Conservation (phyloP, 2,888 invertebrate genomes). For the Agonopterix subpropinquella region DNA sequence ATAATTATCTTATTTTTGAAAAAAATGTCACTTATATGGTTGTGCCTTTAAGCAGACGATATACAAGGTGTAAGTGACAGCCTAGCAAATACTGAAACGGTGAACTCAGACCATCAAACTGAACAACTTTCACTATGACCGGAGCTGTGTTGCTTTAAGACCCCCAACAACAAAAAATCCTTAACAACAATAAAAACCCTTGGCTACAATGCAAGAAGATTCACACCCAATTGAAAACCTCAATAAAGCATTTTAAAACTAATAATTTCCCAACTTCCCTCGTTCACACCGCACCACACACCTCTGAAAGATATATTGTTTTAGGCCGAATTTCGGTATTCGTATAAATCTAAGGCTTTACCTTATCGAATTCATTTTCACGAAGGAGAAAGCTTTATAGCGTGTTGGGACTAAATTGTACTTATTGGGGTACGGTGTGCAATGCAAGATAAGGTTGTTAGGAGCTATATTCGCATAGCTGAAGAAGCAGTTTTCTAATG, state of each 20-base stretch:
- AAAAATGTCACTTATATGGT: too few relatives aligned
- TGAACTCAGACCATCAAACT: too few relatives aligned
- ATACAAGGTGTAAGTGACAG: too few relatives aligned
- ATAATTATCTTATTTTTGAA: too few relatives aligned
- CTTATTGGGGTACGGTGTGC: conserved; percentile 8
- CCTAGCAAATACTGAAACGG: too few relatives aligned
- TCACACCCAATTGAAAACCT: not conserved
- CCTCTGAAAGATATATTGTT: conserved; percentile 23
- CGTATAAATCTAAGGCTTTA: conserved; percentile 26
- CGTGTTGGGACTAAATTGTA: conserved; percentile 3
- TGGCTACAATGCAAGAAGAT: too few relatives aligned
- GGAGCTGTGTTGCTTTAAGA: too few relatives aligned
- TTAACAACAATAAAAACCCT: too few relatives aligned
- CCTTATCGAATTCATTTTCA: conserved; percentile 29
- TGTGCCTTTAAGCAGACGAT: too few relatives aligned
- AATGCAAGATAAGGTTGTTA: conserved; percentile 12
- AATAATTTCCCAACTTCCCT: not conserved
- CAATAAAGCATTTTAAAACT: not conserved
- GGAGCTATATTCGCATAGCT: not conserved
- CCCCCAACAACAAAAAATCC: too few relatives aligned
- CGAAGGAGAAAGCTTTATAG: conserved; percentile 5
- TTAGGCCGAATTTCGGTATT: conserved; percentile 12
- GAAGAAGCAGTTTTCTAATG: too few relatives aligned
- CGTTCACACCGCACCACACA: not conserved
- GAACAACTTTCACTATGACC: too few relatives aligned